Evolutionary conservation across 35 echinoderm and acorn worm genomes (phyloP), one percentile per base, ranked within the genome.

Genomic region (Eucidaris tribuloides): DNA sequence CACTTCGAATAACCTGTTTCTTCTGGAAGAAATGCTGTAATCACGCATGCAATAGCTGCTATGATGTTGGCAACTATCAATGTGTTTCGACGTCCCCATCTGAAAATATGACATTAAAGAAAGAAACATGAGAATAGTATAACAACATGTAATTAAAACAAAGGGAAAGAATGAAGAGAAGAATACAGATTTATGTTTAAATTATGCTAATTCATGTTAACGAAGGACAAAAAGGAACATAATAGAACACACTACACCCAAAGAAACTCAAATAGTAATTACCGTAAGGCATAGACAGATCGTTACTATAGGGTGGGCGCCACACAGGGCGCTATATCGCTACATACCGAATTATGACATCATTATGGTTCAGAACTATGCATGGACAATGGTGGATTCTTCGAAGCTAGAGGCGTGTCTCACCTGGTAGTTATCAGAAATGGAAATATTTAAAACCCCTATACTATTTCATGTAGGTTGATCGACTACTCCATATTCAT

Each of bases 41-140:
- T 54, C 29, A 93, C 42, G 25, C 84, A 88, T 18, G 79, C 85
- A 42, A 93, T 45, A 31, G 64, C 78, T 7, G 91, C 91, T 40
- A 88, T 42, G 0, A 86, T 3, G 31, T 83, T 48, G 30, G 87
- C 74, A 5, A 93, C 24, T 2, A 88, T 9, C 84, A 93, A 83
- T 19, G 91, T 74, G 5, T 80, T 56, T 50, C 91, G 50, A 13
- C 91, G 62, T 66, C 91, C 91, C 91, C 91, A 93, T 58, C 91
- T 93, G 83, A 5, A 61, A 83, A 32, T 7, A 61, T 72, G 83
- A 14, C 15, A n/a, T n/a, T n/a, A n/a, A n/a, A n/a, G n/a, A n/a
- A n/a, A n/a, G n/a, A n/a, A n/a, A n/a, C n/a, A n/a, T n/a, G n/a
- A n/a, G n/a, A 1, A 46, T 44, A 48, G 46, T 3, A 54, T 14